Conservation (phyloP, 2,888 invertebrate species). For the Drosophila buzzatii region DNA sequence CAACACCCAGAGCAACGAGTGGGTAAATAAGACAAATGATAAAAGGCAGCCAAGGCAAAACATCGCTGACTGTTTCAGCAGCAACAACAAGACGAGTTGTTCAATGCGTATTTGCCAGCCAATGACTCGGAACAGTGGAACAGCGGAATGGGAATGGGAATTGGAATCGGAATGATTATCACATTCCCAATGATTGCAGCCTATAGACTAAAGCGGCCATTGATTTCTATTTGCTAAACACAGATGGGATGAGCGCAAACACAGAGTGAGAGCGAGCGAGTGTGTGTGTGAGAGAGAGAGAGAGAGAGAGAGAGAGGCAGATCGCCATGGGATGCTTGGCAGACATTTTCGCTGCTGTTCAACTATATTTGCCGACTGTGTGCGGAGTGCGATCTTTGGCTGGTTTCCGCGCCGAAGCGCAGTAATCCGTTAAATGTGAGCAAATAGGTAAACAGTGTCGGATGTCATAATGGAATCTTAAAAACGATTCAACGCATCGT, state of each 20-base stretch:
- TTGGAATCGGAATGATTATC: conserved; percentile 61
- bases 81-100: conserved; percentile 22
- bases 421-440: conserved; percentile 85
- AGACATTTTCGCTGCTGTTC: conserved; percentile 47
- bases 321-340: conserved; percentile 31
- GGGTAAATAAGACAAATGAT: conserved; percentile 76
- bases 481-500: conserved; percentile 33
- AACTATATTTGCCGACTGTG: conserved; percentile 39
- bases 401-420: conserved; percentile 64
- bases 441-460: conserved; percentile 79
- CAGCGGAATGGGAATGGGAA: conserved; percentile 30
- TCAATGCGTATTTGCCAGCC: conserved; percentile 68
- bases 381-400: conserved; percentile 51
- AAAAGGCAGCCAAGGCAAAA: conserved; percentile 67
- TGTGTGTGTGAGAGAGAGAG: neutral
- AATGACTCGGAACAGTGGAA: conserved; percentile 72
- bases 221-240: conserved; percentile 75
- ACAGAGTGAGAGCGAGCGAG: neutral
- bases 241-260: conserved; percentile 46
- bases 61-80: conserved; percentile 59
- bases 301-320: conserved; percentile 13
- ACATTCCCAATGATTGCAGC: conserved; percentile 57
- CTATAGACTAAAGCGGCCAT: conserved; percentile 59
- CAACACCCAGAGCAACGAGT: conserved; percentile 57
- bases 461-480: conserved; percentile 73